phyloP scores from a whole-genome alignment of 2,797 vertebrate genomes.

The Scolopax bukidnonensis region DNA sequence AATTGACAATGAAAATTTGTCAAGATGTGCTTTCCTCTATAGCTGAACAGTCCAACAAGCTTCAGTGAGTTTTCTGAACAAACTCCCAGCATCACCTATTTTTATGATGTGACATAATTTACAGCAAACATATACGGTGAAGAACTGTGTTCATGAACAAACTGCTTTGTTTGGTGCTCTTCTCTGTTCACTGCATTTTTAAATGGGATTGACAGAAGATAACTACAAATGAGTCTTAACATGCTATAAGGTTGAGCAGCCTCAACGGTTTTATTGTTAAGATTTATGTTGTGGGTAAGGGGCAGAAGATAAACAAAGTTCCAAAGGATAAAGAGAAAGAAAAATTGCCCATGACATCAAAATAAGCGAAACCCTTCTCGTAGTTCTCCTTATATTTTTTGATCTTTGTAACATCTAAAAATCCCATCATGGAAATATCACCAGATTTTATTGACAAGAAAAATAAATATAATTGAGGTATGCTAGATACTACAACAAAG shows the following conservation, averaged over 20 bases:
- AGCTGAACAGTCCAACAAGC: neutral
- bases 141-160: neutral
- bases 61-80: neutral
- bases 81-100: neutral
- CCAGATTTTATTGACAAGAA: neutral
- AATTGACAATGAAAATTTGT: neutral
- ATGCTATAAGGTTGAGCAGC: neutral
- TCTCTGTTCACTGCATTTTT: neutral
- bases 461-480: neutral
- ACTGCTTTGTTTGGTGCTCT: neutral
- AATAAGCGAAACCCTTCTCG: neutral
- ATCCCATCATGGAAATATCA: too few relatives aligned
- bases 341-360: neutral
- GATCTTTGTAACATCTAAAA: neutral
- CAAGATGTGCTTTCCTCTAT: neutral
- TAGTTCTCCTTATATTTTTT: neutral
- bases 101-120: neutral
- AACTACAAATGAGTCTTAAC: neutral
- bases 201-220: neutral
- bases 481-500: neutral
- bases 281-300: neutral
- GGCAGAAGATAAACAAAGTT: neutral
- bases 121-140: neutral
- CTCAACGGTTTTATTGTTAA: neutral
- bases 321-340: neutral